Conservation (phyloP, 2,113 vertebrate species). For the Cyanocitta stelleri region DNA sequence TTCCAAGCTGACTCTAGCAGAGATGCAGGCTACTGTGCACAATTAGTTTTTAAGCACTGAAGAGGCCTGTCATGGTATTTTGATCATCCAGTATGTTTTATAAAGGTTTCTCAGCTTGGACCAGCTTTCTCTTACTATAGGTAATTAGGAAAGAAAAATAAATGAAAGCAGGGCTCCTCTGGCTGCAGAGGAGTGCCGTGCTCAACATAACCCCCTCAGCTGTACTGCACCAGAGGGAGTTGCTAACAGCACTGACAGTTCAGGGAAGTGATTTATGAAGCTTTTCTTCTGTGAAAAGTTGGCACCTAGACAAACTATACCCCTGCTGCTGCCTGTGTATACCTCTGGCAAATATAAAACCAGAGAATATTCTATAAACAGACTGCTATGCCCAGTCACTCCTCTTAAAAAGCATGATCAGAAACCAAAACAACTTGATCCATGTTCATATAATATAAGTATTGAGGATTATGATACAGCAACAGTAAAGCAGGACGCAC, state of each 20-base stretch:
- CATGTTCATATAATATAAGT: not conserved
- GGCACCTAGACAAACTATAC: constrained; percentile 29
- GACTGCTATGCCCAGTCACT: not conserved
- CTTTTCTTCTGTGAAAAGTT: constrained; percentile 27
- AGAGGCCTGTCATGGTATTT: not conserved
- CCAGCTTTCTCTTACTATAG: not conserved
- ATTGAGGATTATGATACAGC: not conserved
- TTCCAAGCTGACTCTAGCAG: not conserved
- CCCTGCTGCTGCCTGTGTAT: not conserved
- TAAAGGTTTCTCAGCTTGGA: not conserved
- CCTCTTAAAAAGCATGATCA: not conserved
- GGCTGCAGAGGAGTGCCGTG: not conserved
- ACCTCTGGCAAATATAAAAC: constrained; percentile 24
- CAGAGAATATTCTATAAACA: constrained; percentile 23
- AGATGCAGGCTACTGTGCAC: not conserved
- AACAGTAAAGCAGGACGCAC: not conserved
- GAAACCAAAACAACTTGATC: constrained; percentile 4
- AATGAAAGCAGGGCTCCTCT: not conserved
- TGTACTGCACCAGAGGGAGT: not conserved
- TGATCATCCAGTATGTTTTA: not conserved
- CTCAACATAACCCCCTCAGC: not conserved
- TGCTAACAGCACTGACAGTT: constrained; percentile 32
- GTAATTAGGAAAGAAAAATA: constrained; percentile 51
- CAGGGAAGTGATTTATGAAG: constrained; percentile 37
- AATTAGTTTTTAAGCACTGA: not conserved